Percentiles rank a stretch among this genome's conserved stretches.
These are phyloP conservation scores for Ophion costatus DNA, from an alignment of 2,888 invertebrate genomes.

Conservation along the genomic window DNA sequence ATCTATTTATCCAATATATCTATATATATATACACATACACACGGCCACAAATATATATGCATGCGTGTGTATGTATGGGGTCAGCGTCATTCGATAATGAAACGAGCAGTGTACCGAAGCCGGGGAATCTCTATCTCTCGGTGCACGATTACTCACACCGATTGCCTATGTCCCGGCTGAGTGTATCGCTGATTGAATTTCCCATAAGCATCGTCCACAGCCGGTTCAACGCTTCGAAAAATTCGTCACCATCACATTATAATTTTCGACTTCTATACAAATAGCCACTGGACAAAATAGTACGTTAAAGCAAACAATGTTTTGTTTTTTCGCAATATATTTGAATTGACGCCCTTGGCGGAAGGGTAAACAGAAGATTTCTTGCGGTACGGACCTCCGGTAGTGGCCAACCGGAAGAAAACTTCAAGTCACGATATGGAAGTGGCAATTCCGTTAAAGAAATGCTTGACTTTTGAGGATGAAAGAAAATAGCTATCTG, in stretches of 20 bases:
- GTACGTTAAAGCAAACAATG: no score
- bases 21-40: not conserved
- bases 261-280: not conserved
- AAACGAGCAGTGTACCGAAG: slow-evolving; percentile 18
- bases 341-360: no score
- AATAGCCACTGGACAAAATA: no score
- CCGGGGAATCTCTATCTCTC: slow-evolving; percentile 7
- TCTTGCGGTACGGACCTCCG: no score
- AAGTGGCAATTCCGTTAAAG: no score
- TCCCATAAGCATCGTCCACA: not conserved
- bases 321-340: no score
- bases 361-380: no score
- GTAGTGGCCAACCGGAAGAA: no score
- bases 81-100: slow-evolving; percentile 41
- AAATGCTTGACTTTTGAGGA: no score
- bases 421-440: no score
- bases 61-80: not conserved
- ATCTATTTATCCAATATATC: not conserved
- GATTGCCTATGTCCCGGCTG: slow-evolving; percentile 28
- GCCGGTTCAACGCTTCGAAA: not conserved
- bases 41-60: no score
- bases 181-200: slow-evolving; percentile 45
- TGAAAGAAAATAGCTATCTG: no score
- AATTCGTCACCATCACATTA: not conserved
- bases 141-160: slow-evolving; percentile 32